A percentile compares a stretch with the other conserved stretches of the same genome.
Conservation (phyloP, 2,888 invertebrate species). For the Dusona sp. region DNA sequence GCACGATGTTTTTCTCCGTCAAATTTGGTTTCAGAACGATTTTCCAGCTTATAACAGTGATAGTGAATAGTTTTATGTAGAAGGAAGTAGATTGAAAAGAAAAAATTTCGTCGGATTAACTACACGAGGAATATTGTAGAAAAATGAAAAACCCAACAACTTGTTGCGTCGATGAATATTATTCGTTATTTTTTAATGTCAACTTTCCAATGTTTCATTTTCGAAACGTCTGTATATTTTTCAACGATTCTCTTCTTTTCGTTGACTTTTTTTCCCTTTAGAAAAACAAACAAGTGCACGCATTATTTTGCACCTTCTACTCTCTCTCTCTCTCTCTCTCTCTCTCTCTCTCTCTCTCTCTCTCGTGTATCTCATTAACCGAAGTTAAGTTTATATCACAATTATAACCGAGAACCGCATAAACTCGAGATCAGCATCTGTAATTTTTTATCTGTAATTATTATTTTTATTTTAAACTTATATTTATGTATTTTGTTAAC, state of each 20-base stretch:
- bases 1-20: constrained; percentile 33
- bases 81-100: constrained; percentile 3
- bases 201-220: not conserved
- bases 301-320: too few relatives aligned
- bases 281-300: too few relatives aligned
- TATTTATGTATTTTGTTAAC: not conserved
- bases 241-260: not conserved
- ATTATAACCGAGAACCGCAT: too few relatives aligned
- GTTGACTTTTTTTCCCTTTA: not conserved
- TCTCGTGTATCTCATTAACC: too few relatives aligned
- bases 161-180: not conserved
- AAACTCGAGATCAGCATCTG: too few relatives aligned
- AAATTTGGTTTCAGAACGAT: constrained; percentile 41
- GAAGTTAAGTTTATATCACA: too few relatives aligned
- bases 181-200: not conserved
- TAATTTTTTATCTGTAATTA: too few relatives aligned
- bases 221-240: not conserved
- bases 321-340: too few relatives aligned
- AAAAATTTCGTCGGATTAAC: not conserved
- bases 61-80: constrained; percentile 27
- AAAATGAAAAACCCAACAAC: too few relatives aligned
- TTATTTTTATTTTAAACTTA: too few relatives aligned
- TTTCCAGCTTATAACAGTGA: constrained; percentile 39
- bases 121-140: too few relatives aligned
- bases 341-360: too few relatives aligned